Percentiles rank a stretch among this genome's conserved stretches.
Conservation (phyloP, 2,888 invertebrate genomes). For the Gnatocerus cornutus region DNA sequence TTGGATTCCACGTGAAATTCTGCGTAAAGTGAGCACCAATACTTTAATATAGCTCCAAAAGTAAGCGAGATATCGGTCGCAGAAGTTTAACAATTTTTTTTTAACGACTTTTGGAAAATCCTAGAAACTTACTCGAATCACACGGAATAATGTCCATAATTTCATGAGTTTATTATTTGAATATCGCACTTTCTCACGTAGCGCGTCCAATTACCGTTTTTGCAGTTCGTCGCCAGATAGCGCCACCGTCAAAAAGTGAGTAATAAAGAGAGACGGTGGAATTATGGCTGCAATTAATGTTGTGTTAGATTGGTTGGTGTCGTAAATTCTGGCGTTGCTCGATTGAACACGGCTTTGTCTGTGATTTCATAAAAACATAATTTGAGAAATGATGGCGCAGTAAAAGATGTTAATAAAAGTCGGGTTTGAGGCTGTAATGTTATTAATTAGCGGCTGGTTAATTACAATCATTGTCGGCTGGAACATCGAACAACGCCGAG, state of each 20-base stretch:
- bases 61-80: too few species aligned
- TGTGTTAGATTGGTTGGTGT: neutral
- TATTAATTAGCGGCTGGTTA: slow-evolving; percentile 33
- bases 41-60: too few species aligned
- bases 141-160: slow-evolving; percentile 30
- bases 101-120: too few species aligned
- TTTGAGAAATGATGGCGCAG: slow-evolving; percentile 17
- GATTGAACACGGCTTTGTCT: slow-evolving; percentile 15
- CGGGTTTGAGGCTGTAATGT: slow-evolving; percentile 8
- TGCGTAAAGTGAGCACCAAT: too few species aligned
- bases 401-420: slow-evolving; percentile 31
- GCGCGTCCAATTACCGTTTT: slow-evolving; percentile 31
- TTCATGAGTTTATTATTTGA: slow-evolving; percentile 15
- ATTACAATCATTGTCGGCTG: slow-evolving; percentile 21
- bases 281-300: slow-evolving; percentile 9
- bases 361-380: slow-evolving; percentile 15
- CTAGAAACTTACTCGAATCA: slow-evolving; percentile 24
- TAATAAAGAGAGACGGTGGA: neutral
- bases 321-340: slow-evolving; percentile 9
- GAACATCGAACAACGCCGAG: slow-evolving; percentile 18
- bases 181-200: slow-evolving; percentile 27
- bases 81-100: too few species aligned
- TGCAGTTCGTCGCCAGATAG: slow-evolving; percentile 16
- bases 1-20: too few species aligned
- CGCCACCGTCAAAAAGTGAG: neutral